These are phyloP conservation scores for Crepidodera aurea DNA, from an alignment of 2,888 invertebrate species.

Conservation along the genomic window DNA sequence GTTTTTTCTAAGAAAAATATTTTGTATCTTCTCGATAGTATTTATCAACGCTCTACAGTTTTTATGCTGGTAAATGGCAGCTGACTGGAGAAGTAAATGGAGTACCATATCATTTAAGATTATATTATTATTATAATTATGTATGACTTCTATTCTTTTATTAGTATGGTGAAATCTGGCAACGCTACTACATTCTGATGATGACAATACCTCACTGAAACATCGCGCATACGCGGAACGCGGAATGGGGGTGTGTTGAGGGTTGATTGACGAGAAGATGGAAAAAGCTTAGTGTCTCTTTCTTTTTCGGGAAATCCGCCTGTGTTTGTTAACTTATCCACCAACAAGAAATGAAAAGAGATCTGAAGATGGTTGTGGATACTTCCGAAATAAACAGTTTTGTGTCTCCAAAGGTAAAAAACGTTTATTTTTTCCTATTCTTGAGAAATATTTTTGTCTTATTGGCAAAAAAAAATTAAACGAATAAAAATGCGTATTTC, in stretches of 20 bases:
- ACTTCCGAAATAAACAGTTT: background rate
- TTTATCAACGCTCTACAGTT: too few relatives aligned
- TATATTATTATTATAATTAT: too few relatives aligned
- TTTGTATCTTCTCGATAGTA: too few relatives aligned
- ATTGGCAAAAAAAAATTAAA: too few relatives aligned
- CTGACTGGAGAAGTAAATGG: too few relatives aligned
- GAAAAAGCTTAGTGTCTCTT: background rate
- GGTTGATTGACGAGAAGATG: background rate
- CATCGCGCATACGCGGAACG: background rate
- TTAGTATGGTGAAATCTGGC: too few relatives aligned
- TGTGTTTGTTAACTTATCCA: constrained; percentile 1
- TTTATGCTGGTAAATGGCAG: too few relatives aligned
- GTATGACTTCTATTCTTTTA: too few relatives aligned
- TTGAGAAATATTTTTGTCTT: background rate
- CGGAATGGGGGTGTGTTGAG: constrained; percentile 16
- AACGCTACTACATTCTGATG: background rate
- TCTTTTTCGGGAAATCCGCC: background rate
- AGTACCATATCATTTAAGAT: too few relatives aligned
- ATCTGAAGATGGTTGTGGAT: constrained; percentile 19
- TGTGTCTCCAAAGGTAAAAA: constrained; percentile 15
- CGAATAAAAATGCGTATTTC: too few relatives aligned
- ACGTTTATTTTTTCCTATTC: background rate
- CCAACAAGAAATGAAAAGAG: background rate
- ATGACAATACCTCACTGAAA: background rate
- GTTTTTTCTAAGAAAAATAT: too few relatives aligned